Base-by-base conservation (phyloP, 1,140 invertebrate species). In the Drosophila kohkoa region DNA sequence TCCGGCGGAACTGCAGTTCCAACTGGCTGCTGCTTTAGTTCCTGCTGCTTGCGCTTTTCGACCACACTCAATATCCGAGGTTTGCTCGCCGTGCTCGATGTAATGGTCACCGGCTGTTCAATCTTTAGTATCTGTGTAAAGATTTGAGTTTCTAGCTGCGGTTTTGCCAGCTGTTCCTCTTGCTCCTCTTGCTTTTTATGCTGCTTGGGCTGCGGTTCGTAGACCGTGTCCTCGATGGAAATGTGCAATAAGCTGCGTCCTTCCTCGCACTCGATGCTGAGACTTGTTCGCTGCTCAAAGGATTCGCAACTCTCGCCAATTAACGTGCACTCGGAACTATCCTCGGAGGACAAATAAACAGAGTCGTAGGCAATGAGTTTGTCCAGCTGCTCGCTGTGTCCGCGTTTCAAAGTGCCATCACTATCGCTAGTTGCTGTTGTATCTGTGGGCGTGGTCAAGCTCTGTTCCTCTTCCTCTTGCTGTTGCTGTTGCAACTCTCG, bases 361-460 rank as follows among this genome's bases (percentile, higher is more conserved):
- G 92, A 92, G 62, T 92, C 92, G 68, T 92, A 92, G 54, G 92
- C 90, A 49, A 92, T 92, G 0, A 92, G 67, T 5, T 91, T 82
- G 5, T 91, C 90, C 60, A 91, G 30, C 55, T 79, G 88, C 0
- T 75, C 83, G 43, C 58, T 73, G 10, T 75, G 60, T 2, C 35
- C 16, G n/a, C 82, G 85, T 43, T 85, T 86, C 11, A 91, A 54
- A 1, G 81, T 88, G 58, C 81, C 63, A 6, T 90, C 83, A 46
- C 73, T 87, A 20, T 87, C 80, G 43, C 79, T 86, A 41, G 70
- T 55, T 5, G 10, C 25, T 20, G 48, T 11, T 20, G 48, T 51
- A 0, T 83, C 82, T 2, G 66, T 80, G 51, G 67, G 74, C 4
- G 77, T 83, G 13, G 20, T 52, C 1, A 66, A 62, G 55, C 6